Evolutionary conservation across 2,888 invertebrate species (phyloP).

Genomic region (Orchesella flavescens): DNA sequence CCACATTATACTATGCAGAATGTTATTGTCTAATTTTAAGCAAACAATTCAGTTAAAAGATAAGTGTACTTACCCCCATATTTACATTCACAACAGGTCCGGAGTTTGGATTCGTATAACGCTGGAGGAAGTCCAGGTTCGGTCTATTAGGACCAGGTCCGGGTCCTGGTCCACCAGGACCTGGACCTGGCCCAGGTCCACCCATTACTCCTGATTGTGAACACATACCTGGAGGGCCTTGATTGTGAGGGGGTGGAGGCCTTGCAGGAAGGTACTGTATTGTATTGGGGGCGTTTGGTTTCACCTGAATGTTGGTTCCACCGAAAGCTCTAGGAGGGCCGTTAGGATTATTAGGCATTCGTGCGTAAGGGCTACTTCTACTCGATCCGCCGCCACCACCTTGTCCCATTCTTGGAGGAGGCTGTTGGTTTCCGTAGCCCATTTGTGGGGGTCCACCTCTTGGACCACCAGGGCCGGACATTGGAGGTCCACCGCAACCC

Average conservation of each 20-base stretch:
- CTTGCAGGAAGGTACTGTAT: conserved; percentile 97
- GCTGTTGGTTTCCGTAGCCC: conserved; percentile 71
- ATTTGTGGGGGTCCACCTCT: conserved; percentile 64
- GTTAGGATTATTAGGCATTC: conserved; percentile 78
- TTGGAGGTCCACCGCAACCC: conserved; percentile 65
- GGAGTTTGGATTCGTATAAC: conserved; percentile 87
- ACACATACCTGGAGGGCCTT: conserved; percentile 68
- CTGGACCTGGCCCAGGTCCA: conserved; percentile 54
- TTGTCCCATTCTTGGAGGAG: conserved; percentile 74
- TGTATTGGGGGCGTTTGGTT: conserved; percentile 97
- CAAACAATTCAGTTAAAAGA: background rate
- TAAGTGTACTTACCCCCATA: conserved; percentile 70
- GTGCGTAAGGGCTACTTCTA: conserved; percentile 74
- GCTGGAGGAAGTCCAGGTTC: conserved; percentile 90
- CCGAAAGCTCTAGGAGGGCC: conserved; percentile 78
- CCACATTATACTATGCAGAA: no score
- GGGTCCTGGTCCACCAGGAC: conserved; percentile 42
- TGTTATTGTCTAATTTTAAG: no score
- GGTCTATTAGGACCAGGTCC: conserved; percentile 83
- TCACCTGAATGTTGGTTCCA: conserved; percentile 91
- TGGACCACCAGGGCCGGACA: conserved; percentile 58
- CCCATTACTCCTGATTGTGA: conserved; percentile 68
- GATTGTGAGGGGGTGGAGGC: conserved; percentile 80
- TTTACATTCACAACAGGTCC: conserved; percentile 71
- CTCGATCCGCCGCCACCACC: conserved; percentile 80